Percentiles rank a stretch among this genome's conserved stretches.
Evolutionary conservation across 35 echinoderm and acorn worm species (phyloP).

Genomic region (Ophiothrix spiculata): DNA sequence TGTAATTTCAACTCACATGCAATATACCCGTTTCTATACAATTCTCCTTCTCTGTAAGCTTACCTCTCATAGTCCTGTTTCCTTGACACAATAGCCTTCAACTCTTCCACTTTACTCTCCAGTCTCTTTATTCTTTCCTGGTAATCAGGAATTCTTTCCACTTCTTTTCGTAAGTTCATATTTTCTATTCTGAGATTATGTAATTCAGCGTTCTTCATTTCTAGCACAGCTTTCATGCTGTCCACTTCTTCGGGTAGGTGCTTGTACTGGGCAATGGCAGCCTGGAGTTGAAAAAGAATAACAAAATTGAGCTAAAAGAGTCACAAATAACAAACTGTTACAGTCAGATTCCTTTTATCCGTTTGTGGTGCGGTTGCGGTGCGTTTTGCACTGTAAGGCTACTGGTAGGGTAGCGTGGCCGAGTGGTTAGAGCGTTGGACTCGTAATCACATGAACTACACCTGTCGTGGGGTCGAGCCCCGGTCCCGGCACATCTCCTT

Average conservation of each 20-base stretch:
- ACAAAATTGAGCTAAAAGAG: too few relatives aligned
- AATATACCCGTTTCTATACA: not conserved
- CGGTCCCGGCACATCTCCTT: too few relatives aligned
- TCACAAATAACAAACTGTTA: too few relatives aligned
- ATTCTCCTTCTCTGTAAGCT: not conserved
- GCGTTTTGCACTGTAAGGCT: too few relatives aligned
- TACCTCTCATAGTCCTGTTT: slow-evolving; percentile 84
- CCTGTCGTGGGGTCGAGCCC: too few relatives aligned
- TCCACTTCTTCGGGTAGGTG: slow-evolving; percentile 86
- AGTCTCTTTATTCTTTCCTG: slow-evolving; percentile 73
- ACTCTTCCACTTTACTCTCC: slow-evolving; percentile 74
- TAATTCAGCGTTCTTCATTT: slow-evolving; percentile 66
- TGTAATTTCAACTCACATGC: not conserved
- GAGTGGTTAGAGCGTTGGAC: too few relatives aligned
- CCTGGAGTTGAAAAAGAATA: too few relatives aligned
- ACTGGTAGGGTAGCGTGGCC: too few relatives aligned
- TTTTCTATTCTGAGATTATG: slow-evolving; percentile 69
- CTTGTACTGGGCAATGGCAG: slow-evolving; percentile 84
- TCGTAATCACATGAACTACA: too few relatives aligned
- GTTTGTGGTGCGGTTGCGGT: too few relatives aligned
- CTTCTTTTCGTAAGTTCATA: slow-evolving; percentile 71
- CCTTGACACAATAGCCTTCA: slow-evolving; percentile 54
- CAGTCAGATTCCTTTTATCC: too few relatives aligned
- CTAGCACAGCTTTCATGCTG: slow-evolving; percentile 83
- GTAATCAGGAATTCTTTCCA: slow-evolving; percentile 54